phyloP scores from a whole-genome alignment of 1,140 invertebrate genomes.

The Hyphantria cunea region DNA sequence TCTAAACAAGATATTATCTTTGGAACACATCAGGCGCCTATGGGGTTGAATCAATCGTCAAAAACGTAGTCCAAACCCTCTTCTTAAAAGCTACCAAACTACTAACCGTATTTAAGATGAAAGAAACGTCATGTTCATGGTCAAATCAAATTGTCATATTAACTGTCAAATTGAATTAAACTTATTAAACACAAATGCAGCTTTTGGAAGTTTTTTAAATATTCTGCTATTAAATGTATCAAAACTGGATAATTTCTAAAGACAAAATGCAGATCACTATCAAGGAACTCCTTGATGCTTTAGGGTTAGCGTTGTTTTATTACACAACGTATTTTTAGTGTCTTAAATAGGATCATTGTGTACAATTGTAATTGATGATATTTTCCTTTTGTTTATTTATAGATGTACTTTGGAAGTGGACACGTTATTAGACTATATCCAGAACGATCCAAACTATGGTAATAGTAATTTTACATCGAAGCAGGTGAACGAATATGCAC shows the following conservation, averaged over 20 bases:
- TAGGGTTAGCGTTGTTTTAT: conserved; percentile 55
- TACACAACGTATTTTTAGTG: conserved; percentile 1
- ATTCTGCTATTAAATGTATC: conserved; percentile 62
- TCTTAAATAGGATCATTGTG: background rate
- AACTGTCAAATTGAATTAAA: conserved; percentile 45
- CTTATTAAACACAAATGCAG: conserved; percentile 43
- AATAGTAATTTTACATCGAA: conserved; percentile 71
- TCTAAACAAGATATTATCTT: too few relatives aligned
- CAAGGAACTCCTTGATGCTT: conserved; percentile 75
- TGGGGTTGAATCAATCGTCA: too few relatives aligned
- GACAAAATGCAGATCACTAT: conserved; percentile 77
- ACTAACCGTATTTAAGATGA: background rate
- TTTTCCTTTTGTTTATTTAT: conserved; percentile 50
- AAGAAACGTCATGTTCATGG: background rate
- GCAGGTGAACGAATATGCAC: conserved; percentile 75
- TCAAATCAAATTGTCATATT: conserved; percentile 13
- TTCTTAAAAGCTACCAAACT: too few relatives aligned
- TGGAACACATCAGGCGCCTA: too few relatives aligned
- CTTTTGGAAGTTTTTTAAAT: conserved; percentile 38
- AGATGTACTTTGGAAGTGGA: conserved; percentile 78
- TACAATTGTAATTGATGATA: conserved; percentile 29
- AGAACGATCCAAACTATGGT: conserved; percentile 78
- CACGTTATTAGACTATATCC: conserved; percentile 75
- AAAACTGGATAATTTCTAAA: conserved; percentile 66
- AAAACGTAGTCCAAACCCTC: too few relatives aligned